phyloP scores from a whole-genome alignment of 2,113 vertebrate genomes.

The Lontra canadensis region DNA sequence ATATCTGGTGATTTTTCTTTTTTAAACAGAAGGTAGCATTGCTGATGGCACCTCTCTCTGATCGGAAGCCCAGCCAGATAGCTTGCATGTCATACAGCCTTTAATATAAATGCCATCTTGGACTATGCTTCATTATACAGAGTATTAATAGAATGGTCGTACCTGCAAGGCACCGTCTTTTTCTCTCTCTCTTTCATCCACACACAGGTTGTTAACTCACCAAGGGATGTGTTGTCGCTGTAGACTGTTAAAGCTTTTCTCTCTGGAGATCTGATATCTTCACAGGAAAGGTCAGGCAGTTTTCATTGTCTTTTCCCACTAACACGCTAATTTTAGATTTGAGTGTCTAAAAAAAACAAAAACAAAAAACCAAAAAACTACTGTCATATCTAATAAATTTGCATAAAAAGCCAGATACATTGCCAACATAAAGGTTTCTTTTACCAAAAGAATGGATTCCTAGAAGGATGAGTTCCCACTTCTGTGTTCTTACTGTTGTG shows the following conservation, averaged over 20 bases:
- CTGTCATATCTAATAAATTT: background rate
- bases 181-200: background rate
- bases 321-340: slow-evolving; percentile 6
- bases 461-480: background rate
- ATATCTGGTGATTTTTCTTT: background rate
- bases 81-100: background rate
- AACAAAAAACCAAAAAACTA: background rate
- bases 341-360: background rate
- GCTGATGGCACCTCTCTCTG: slow-evolving; percentile 18
- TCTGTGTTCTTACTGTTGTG: background rate
- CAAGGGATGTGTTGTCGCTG: rapidly evolving
- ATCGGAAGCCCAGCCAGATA: slow-evolving; percentile 15
- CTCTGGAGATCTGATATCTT: background rate
- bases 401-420: background rate
- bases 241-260: background rate
- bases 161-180: rapidly evolving
- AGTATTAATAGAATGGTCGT: background rate
- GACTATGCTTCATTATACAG: background rate
- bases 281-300: background rate
- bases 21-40: slow-evolving; percentile 7
- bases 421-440: background rate
- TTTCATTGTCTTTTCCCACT: background rate
- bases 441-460: background rate
- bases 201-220: rapidly evolving
- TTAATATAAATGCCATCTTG: background rate